Evolutionary conservation across 1,140 invertebrate genomes (phyloP), one percentile per base, ranked within the genome.

Genomic region (Riptortus pedestris): DNA sequence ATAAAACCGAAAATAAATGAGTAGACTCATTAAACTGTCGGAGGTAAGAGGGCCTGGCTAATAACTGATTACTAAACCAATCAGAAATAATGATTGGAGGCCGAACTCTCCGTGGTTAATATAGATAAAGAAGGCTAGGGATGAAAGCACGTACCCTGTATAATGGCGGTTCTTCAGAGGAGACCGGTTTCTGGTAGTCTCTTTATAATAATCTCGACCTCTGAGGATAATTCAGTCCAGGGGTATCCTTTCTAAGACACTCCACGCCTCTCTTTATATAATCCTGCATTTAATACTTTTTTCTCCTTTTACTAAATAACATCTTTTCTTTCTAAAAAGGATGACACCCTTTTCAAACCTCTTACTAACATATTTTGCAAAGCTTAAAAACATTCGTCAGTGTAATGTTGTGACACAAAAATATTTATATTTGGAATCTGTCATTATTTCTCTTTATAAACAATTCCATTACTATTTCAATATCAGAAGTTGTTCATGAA

Each of bases 81-180:
- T 55, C 51, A 55, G 51, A 24, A 55, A 55, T 55, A 26, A 55
- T 55, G 24, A 55, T 55, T 55, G 51, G 14, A 27, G 24, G 24
- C 16, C 9, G 26, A 27, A 24, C 24, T 11, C 1, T 16, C 20
- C 9, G 14, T 9, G 22, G 48, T 1, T 55, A 55, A 55, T 55
- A 55, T 55, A 55, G 51, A 55, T 55, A 55, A 55, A 55, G 24
- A 26, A 9, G 9, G 51, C n/a, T n/a, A n/a, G 22, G 12, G 51
- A 4, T 2, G 14, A 24, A 26, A 24, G 51, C 51, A 55, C 51
- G 51, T 55, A 55, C 18, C 24, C 51, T 4, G 20, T 16, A 20
- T 55, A 26, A 55, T 55, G 51, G 51, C 7, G 22, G n/a, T n/a
- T n/a, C n/a, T n/a, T n/a, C 24, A 18, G 24, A 24, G 51, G n/a